Conservation (phyloP, 2,113 vertebrate genomes). For the Psammodynastes pulverulentus region DNA sequence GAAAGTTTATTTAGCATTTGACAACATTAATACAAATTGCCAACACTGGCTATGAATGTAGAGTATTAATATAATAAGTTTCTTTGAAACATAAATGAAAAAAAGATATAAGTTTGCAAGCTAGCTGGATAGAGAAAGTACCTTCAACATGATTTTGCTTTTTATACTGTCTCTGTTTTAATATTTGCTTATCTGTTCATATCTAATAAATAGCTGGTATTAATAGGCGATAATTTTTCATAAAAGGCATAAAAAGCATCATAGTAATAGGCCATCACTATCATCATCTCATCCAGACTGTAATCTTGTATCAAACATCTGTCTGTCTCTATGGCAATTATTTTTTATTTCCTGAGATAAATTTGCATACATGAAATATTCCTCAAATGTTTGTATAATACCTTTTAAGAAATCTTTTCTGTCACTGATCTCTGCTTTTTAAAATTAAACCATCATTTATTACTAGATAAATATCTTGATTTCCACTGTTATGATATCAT, state of each 20-base stretch:
- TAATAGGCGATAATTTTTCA: not conserved
- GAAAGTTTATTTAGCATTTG: not conserved
- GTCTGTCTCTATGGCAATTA: not conserved
- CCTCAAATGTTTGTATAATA: not conserved
- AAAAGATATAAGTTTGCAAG: not conserved
- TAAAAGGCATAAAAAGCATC: not conserved
- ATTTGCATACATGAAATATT: not conserved
- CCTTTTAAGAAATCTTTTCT: not conserved
- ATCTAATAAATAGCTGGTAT: not conserved
- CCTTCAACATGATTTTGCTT: not conserved
- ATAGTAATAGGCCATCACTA: not conserved
- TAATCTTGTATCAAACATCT: not conserved
- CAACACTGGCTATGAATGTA: not conserved
- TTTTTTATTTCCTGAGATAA: not conserved
- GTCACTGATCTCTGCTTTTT: not conserved
- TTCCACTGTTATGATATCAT: not conserved
- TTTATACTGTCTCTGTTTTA: not conserved
- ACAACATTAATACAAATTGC: not conserved
- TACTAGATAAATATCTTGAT: not conserved
- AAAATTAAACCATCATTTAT: not conserved
- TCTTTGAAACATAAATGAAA: not conserved
- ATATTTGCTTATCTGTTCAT: not conserved
- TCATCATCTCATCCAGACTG: not conserved
- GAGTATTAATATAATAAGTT: not conserved
- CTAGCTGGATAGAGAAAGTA: not conserved